phyloP scores from a whole-genome alignment of 2,888 invertebrate species.

The Flexamia atlantica region DNA sequence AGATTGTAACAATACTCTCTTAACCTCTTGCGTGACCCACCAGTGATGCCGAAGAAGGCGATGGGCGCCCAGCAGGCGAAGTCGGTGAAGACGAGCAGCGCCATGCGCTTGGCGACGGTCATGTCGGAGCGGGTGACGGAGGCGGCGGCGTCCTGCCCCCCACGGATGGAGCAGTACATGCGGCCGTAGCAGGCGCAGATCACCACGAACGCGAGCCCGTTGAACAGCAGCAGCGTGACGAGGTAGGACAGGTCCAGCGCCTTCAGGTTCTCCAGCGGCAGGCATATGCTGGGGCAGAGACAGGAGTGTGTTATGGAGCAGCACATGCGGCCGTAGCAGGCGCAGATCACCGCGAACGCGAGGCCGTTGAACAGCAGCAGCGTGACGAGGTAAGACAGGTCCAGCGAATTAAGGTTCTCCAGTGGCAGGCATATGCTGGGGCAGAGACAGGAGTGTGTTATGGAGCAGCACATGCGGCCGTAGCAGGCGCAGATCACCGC shows the following conservation, averaged over 20 bases:
- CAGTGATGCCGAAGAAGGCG: conserved; percentile 79
- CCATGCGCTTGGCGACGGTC: conserved; percentile 81
- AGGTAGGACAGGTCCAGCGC: conserved; percentile 78
- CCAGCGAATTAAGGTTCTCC: too few species aligned
- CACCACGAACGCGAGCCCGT: conserved; percentile 80
- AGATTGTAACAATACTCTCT: too few species aligned
- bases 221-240: conserved; percentile 78
- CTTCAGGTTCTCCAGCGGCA: conserved; percentile 80
- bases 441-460: too few species aligned
- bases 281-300: conserved; percentile 78
- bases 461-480: too few species aligned
- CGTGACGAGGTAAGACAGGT: too few species aligned
- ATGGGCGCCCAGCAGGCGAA: conserved; percentile 82
- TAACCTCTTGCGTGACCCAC: too few species aligned
- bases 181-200: conserved; percentile 81
- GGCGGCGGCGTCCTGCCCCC: conserved; percentile 70
- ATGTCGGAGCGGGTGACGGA: conserved; percentile 75
- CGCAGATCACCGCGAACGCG: too few species aligned
- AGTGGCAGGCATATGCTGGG: too few species aligned
- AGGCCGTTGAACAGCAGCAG: too few species aligned
- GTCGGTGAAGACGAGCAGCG: conserved; percentile 80
- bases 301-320: not conserved
- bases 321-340: too few species aligned
- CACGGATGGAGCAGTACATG: conserved; percentile 79
- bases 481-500: too few species aligned